Base-by-base conservation (phyloP, 2,113 vertebrate genomes). In the Craseonycteris thonglongyai region DNA sequence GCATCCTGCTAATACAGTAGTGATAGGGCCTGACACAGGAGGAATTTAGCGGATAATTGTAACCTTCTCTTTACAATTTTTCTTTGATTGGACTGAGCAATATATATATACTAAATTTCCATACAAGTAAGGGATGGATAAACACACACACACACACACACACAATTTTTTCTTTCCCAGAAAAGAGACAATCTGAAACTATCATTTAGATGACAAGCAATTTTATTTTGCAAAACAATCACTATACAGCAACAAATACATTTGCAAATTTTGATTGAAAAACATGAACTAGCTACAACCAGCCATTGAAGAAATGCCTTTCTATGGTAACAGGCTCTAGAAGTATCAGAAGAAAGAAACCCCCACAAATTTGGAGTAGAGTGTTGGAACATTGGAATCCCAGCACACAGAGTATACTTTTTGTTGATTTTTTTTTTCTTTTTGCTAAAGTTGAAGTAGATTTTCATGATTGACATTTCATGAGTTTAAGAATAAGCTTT, bases 181-280 rank as follows among this genome's bases (percentile, higher is more conserved):
- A 59, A 7, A 86, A 63, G 19, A 63, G 88, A 21, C 4, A 84
- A 88, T 71, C 51, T 79, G 26, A 97, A 93, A 90, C 72, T 47
- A 68, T 35, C 24, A 81, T 6, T 80, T 96, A 97, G 98, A 98
- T 98, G 98, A 99, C 98, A 98, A 99, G 98, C 98, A 95, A 98
- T 98, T 99, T 99, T 99, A 99, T 99, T 99, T 98, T 98, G 98
- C 98, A 99, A 99, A 99, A 99, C 98, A 98, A 99, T 98, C 98
- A 99, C 98, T 99, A 98, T 99, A 98, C 98, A 99, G 98, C 98
- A 99, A 99, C 98, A 98, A 98, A 98, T 99, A 99, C 98, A 98
- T 98, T 96, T 98, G 98, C 98, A 99, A 99, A 98, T 98, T 11
- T 10, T 98, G 98, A 98, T 98, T 99, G 98, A 98, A 99, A 99